Percentiles rank a stretch among this genome's conserved stretches.
Evolutionary conservation across 1,140 invertebrate genomes (phyloP).

Genomic region (Mesaphorura yosii): DNA sequence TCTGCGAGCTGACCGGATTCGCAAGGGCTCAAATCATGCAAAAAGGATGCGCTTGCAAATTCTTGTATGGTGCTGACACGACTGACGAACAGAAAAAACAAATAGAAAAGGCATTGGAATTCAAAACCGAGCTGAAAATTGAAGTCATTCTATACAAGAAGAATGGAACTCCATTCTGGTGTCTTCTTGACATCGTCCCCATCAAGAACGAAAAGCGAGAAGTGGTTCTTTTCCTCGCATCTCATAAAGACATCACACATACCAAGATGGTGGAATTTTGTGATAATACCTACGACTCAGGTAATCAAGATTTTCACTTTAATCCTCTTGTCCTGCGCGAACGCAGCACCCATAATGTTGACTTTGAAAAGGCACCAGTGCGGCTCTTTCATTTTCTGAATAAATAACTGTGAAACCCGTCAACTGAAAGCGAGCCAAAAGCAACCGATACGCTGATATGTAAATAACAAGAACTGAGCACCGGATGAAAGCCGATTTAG

Average conservation of each 20-base stretch:
- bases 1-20: constrained; percentile 90
- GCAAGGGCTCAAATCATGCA: constrained; percentile 91
- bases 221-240: constrained; percentile 89
- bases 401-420: neutral
- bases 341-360: too few relatives aligned
- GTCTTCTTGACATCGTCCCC: constrained; percentile 90
- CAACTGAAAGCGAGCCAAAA: too few relatives aligned
- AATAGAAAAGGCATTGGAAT: constrained; percentile 78
- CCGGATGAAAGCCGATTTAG: too few relatives aligned
- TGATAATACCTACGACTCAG: constrained; percentile 44
- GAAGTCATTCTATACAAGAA: constrained; percentile 93
- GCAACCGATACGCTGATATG: too few relatives aligned
- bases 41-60: constrained; percentile 90
- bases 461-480: too few relatives aligned
- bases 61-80: constrained; percentile 84
- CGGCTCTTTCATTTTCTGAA: neutral
- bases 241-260: constrained; percentile 91
- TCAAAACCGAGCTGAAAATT: constrained; percentile 80
- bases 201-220: constrained; percentile 97
- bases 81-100: constrained; percentile 72
- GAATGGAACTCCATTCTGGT: constrained; percentile 84
- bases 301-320: too few relatives aligned
- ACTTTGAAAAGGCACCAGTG: neutral
- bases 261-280: constrained; percentile 68
- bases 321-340: too few relatives aligned